Base-by-base conservation (phyloP, 2,888 invertebrate genomes). In the Cantharis nigra region DNA sequence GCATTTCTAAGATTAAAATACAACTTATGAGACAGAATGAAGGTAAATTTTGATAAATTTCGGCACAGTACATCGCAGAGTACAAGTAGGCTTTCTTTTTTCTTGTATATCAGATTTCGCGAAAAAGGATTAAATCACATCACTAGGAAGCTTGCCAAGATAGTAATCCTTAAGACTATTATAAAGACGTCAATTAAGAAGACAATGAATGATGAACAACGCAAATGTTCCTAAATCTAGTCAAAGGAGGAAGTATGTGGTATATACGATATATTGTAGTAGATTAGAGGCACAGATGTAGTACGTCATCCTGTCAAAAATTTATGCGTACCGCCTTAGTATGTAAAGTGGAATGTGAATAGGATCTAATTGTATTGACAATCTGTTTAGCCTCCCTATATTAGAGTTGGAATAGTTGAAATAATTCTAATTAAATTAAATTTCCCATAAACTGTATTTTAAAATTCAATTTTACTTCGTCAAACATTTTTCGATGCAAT, bases 201-300 rank as follows among this genome's bases (percentile, higher is more conserved):
- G 73, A 77, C 74, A 77, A 77, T 77, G 77, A 77, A 69, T 77
- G 77, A 73, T 77, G 73, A 77, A 77, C 70, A 65, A 65, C 62
- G 70, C 69, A 63, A 74, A 74, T 74, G 74, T 74, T 74, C 74
- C 71, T 69, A 72, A 71, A 70, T 71, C 74, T 74, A 74, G 74
- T 74, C 70, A 74, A 74, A 75, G 75, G 49, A 49, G 49, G 75
- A 75, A 75, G 75, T 70, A 69, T 74, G 74, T 62, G 70, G 75
- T 64, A 69, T 69, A 64, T 71, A 65, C 64, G 70, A 75, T 75
- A 71, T 70, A 49, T 49, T 49, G 49, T 49, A 75, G 70, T 75
- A 74, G 75, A 70, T 75, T 75, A 65, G 65, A 26, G 23, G 65
- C 65, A 30, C 69, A 75, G 70, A 75, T 71, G 75, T 70, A 71